A percentile compares a stretch with the other conserved stretches of the same genome.
Conservation (phyloP, 2,888 invertebrate genomes). For the Drosophila ezoana region DNA sequence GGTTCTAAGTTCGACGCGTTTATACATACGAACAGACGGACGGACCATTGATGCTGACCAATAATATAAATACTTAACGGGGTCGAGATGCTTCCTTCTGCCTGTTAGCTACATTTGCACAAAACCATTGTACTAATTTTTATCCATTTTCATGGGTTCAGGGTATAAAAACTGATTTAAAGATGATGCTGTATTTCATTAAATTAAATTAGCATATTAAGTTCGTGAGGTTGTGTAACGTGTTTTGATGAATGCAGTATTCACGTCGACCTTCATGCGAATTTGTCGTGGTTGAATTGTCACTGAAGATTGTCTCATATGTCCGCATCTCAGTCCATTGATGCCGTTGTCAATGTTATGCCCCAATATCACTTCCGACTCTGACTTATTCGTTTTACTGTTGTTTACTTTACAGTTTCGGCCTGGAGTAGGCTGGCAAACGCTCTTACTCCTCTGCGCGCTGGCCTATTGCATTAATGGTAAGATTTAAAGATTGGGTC, state of each 20-base stretch:
- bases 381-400: background rate
- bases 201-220: conserved; percentile 63
- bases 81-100: background rate
- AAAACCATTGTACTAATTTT: too few relatives aligned
- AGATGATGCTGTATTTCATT: conserved; percentile 49
- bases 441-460: conserved; percentile 82
- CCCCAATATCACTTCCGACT: conserved; percentile 27
- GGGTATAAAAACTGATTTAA: background rate
- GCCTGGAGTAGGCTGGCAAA: conserved; percentile 83
- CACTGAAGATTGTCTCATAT: conserved; percentile 16
- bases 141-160: background rate
- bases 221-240: conserved; percentile 39
- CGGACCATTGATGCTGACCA: too few relatives aligned
- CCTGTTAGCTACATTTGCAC: background rate
- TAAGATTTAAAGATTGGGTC: conserved; percentile 51
- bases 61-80: too few relatives aligned
- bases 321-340: conserved; percentile 33
- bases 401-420: conserved; percentile 75
- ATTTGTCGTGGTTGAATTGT: conserved; percentile 33
- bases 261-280: conserved; percentile 72
- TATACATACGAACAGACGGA: too few relatives aligned
- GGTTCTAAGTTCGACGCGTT: too few relatives aligned
- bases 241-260: conserved; percentile 31
- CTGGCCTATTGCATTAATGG: conserved; percentile 80
- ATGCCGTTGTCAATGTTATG: conserved; percentile 74